Percentiles rank a stretch among this genome's conserved stretches.
phyloP scores from a whole-genome alignment of 2,888 invertebrate genomes.

The Sinhomidia bicolor region DNA sequence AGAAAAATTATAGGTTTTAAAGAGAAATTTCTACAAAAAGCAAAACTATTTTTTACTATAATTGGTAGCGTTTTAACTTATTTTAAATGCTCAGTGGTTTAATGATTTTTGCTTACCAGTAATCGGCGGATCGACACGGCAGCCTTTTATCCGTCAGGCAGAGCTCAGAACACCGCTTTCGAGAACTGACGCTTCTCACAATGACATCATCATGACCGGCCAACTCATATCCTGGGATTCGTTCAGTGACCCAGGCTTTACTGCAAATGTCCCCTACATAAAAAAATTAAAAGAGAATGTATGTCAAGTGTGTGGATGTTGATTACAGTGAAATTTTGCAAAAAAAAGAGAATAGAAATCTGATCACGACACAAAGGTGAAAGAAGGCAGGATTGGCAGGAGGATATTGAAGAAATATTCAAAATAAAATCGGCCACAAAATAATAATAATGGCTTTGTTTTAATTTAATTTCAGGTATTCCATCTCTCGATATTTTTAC shows the following conservation, averaged over 20 bases:
- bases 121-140: slow-evolving; percentile 80
- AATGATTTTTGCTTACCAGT: slow-evolving; percentile 71
- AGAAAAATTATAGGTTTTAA: neutral
- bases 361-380: no score
- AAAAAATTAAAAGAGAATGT: neutral
- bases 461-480: no score
- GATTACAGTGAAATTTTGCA: no score
- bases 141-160: slow-evolving; percentile 81
- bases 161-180: slow-evolving; percentile 81
- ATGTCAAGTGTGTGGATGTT: no score
- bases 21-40: neutral
- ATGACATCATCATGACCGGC: slow-evolving; percentile 81
- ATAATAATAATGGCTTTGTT: no score
- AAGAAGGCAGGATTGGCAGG: no score
- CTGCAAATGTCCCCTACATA: slow-evolving; percentile 80
- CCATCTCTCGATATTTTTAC: no score
- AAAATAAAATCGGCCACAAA: no score
- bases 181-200: slow-evolving; percentile 79
- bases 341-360: no score
- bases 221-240: slow-evolving; percentile 81
- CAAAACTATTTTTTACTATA: no score
- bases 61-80: neutral
- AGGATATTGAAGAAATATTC: no score
- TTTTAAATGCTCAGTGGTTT: neutral
- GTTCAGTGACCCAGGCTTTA: slow-evolving; percentile 81